These are phyloP conservation scores for Pteropus alecto DNA, from an alignment of 2,113 vertebrate species.

Conservation along the genomic window DNA sequence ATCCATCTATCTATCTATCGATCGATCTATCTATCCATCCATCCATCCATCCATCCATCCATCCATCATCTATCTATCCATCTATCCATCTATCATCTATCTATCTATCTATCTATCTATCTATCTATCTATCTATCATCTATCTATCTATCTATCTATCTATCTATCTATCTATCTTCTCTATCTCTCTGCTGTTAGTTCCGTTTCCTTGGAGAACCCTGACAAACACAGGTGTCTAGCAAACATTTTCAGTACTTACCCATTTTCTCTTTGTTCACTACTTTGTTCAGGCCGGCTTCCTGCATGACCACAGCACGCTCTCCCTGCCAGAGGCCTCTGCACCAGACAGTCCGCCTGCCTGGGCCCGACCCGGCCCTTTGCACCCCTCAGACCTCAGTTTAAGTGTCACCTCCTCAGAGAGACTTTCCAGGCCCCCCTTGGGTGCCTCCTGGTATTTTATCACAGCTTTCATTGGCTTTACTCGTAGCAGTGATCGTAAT, in stretches of 20 bases:
- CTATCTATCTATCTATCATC: not conserved
- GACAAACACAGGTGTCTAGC: not conserved
- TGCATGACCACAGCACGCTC: rapidly evolving
- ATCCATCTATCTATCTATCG: not conserved
- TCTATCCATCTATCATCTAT: not conserved
- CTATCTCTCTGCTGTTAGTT: not conserved
- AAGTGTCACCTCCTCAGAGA: not conserved
- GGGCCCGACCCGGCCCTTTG: not conserved
- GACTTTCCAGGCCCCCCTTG: rapidly evolving
- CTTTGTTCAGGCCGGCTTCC: not conserved
- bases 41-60: not conserved
- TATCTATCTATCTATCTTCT: not conserved
- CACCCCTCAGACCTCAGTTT: not conserved
- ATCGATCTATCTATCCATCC: not conserved
- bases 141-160: not conserved
- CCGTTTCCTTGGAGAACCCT: not conserved
- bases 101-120: not conserved
- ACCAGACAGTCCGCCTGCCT: not conserved
- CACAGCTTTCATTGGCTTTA: not conserved
- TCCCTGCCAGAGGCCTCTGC: not conserved
- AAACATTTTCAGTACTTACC: not conserved
- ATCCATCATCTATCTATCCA: not conserved
- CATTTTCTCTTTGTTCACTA: not conserved
- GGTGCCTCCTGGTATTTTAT: not conserved
- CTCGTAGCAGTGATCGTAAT: rapidly evolving